Base-by-base conservation (phyloP, 1,140 invertebrate genomes). In the Ips typographus region DNA sequence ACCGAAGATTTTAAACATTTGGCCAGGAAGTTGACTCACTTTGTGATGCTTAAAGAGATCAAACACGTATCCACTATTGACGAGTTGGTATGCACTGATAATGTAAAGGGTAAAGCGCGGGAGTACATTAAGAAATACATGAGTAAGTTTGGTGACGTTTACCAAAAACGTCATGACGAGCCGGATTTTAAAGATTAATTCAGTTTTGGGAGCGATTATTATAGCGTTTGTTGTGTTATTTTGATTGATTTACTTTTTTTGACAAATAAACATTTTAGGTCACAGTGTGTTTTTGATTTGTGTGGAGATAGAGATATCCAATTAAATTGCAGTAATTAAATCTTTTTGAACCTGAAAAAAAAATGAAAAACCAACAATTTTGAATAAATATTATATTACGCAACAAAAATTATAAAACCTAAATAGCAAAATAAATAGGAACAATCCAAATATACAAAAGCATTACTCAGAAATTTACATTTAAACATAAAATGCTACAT, bases 61-160 rank as follows among this genome's bases (percentile, higher is more conserved):
- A 96, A 95, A 77, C 94, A 98, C 77, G 95, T 94, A 76, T 89
- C 91, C 64, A 89, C 88, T 62, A 90, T 94, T 0, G 93, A 95
- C 74, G 91, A 95, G 73, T 79, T 97, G 42, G 87, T 92, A 72
- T 93, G 95, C 72, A 96, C 93, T 70, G 94, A 98, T 65, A 95
- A 93, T 70, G 95, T 98, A 0, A 93, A 93, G 73, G 88, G 91
- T 69, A 98, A 98, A 83, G 93, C 95, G 1, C 93, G 91, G 80
- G 96, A 96, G 80, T 98, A 94, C 82, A 93, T 99, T 37, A 89
- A 88, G 73, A 97, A 96, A 79, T 98, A 98, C 80, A 99, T 99
- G 96, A 87, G 87, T 4, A 96, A 95, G 82, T 97, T 94, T 83
- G 94, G 91, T 1, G 84, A 87, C 8, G 83, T 88, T 38, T 91